A percentile compares a stretch with the other conserved stretches of the same genome.
These are phyloP conservation scores for Neosilurus hyrtlii DNA, from an alignment of 2,797 vertebrate genomes.

Conservation along the genomic window DNA sequence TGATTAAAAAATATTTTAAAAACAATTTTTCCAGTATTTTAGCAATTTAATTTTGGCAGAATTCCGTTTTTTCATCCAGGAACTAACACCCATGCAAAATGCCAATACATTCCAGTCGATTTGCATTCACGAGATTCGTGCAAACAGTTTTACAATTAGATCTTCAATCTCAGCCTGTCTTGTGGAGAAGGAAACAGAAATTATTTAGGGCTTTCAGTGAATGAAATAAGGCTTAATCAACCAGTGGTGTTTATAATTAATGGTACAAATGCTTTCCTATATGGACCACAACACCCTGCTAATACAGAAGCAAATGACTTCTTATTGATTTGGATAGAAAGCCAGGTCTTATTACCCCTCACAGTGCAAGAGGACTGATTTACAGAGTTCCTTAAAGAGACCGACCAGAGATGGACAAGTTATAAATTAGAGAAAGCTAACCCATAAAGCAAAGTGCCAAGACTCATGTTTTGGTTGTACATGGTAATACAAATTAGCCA, in stretches of 20 bases:
- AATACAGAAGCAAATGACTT: background rate
- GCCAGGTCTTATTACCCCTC: conserved; percentile 15
- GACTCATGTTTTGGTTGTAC: background rate
- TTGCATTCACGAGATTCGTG: background rate
- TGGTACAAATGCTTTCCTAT: background rate
- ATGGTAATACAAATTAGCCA: background rate
- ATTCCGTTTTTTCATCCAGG: no score
- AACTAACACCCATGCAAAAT: no score
- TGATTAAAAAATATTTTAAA: no score
- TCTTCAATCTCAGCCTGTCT: background rate
- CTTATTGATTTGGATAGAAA: conserved; percentile 35
- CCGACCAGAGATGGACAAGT: background rate
- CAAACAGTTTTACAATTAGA: background rate
- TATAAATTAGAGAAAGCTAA: background rate
- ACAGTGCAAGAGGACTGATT: background rate
- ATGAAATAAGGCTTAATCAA: conserved; percentile 3
- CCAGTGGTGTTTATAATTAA: conserved; percentile 22
- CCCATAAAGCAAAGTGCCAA: background rate
- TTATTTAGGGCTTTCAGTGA: background rate
- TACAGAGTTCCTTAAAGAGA: background rate
- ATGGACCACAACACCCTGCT: background rate
- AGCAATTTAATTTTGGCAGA: no score
- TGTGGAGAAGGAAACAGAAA: background rate
- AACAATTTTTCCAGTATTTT: no score
- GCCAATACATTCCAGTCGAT: background rate